A percentile compares a stretch with the other conserved stretches of the same genome.
These are phyloP conservation scores for Monodelphis domestica DNA, from an alignment of 2,797 vertebrate species.

Conservation along the genomic window DNA sequence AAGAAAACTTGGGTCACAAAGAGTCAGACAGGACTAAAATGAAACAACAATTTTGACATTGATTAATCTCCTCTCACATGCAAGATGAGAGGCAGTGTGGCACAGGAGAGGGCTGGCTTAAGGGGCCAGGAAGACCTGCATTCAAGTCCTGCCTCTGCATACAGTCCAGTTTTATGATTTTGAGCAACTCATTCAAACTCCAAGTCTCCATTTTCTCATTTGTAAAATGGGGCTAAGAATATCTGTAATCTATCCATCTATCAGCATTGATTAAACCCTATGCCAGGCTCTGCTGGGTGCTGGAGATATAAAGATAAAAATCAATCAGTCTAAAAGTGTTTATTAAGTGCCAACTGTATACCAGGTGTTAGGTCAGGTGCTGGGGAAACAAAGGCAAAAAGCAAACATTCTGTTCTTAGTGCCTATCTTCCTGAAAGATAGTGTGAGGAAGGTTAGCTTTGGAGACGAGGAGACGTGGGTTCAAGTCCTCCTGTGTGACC, in stretches of 20 bases:
- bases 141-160: not conserved
- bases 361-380: not conserved
- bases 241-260: not conserved
- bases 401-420: not conserved
- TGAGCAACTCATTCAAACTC: not conserved
- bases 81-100: accelerated
- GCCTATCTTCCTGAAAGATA: not conserved
- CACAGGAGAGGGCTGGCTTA: not conserved
- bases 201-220: constrained; percentile 41
- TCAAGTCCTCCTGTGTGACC: not conserved
- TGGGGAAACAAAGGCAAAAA: not conserved
- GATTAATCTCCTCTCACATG: not conserved
- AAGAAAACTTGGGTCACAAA: not conserved
- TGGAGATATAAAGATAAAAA: not conserved
- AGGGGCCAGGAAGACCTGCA: not conserved
- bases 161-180: too few relatives aligned
- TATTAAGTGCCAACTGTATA: not conserved
- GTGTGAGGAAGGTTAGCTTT: not conserved
- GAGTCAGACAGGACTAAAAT: not conserved
- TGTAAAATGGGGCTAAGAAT: not conserved
- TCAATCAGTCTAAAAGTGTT: not conserved
- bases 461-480: not conserved
- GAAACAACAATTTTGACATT: not conserved
- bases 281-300: not conserved
- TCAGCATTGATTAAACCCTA: not conserved